A percentile compares a stretch with the other conserved stretches of the same genome.
Evolutionary conservation across 2,888 invertebrate genomes (phyloP).

Genomic region (Stenurella melanura): DNA sequence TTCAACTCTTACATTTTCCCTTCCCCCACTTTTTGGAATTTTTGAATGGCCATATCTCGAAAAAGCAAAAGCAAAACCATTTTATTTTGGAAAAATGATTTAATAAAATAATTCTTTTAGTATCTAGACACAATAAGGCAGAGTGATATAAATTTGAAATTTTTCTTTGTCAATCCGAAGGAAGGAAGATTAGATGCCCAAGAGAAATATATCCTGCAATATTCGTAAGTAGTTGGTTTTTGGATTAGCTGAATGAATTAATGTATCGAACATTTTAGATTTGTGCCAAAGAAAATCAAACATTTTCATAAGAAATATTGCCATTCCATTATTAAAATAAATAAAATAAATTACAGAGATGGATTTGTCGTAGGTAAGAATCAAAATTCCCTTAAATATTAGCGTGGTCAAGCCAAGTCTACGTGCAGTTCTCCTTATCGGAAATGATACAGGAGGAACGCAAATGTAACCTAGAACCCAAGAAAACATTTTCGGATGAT

Average conservation of each 20-base stretch:
- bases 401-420: no score
- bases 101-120: slow-evolving; percentile 44
- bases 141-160: slow-evolving; percentile 53
- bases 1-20: no score
- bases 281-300: slow-evolving; percentile 42
- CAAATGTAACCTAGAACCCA: no score
- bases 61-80: no score
- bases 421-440: no score
- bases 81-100: no score
- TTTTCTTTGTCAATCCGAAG: slow-evolving; percentile 57
- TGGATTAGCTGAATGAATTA: neutral
- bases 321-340: slow-evolving; percentile 45
- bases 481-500: no score
- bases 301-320: slow-evolving; percentile 19
- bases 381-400: neutral
- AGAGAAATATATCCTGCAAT: slow-evolving; percentile 55
- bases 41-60: no score
- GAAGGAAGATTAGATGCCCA: slow-evolving; percentile 61
- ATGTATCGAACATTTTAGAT: neutral
- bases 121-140: slow-evolving; percentile 46
- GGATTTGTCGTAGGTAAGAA: slow-evolving; percentile 43
- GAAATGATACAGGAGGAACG: no score
- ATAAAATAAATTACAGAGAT: slow-evolving; percentile 51
- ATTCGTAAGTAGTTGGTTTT: slow-evolving; percentile 54
- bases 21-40: no score